Conservation (phyloP, 2,113 vertebrate species). For the Rhombomys opimus region DNA sequence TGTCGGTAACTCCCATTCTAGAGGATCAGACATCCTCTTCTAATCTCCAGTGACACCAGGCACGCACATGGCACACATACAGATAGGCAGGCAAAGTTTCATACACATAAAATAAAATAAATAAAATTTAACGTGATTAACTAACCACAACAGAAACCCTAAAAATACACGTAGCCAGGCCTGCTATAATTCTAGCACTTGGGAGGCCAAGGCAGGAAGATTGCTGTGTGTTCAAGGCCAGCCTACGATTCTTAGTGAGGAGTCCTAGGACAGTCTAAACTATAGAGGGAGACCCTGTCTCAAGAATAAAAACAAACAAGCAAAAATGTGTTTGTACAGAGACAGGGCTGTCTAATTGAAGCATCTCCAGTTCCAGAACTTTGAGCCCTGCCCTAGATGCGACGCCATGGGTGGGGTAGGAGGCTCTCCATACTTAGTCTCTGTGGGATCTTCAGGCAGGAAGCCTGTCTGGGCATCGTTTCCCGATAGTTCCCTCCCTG, state of each 20-base stretch:
- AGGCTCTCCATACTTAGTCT: neutral
- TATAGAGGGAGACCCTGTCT: neutral
- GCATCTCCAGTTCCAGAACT: neutral
- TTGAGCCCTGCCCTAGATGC: neutral
- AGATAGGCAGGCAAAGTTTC: neutral
- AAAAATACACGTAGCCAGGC: neutral
- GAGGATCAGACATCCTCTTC: neutral
- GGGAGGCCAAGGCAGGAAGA: neutral
- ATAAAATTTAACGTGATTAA: neutral
- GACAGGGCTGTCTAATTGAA: neutral
- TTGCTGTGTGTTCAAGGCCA: neutral
- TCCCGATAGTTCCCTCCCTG: slow-evolving; percentile 16
- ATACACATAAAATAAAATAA: neutral
- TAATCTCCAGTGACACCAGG: neutral
- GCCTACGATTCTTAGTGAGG: neutral
- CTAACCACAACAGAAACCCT: neutral
- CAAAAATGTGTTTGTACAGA: neutral
- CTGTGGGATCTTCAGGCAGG: neutral
- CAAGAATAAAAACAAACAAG: neutral
- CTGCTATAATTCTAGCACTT: neutral
- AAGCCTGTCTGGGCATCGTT: slow-evolving; percentile 16
- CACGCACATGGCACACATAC: neutral
- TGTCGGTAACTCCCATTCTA: neutral
- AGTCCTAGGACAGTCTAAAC: neutral
- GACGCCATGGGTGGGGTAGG: neutral